phyloP scores from a whole-genome alignment of 2,797 vertebrate genomes.

The Chelmon rostratus region DNA sequence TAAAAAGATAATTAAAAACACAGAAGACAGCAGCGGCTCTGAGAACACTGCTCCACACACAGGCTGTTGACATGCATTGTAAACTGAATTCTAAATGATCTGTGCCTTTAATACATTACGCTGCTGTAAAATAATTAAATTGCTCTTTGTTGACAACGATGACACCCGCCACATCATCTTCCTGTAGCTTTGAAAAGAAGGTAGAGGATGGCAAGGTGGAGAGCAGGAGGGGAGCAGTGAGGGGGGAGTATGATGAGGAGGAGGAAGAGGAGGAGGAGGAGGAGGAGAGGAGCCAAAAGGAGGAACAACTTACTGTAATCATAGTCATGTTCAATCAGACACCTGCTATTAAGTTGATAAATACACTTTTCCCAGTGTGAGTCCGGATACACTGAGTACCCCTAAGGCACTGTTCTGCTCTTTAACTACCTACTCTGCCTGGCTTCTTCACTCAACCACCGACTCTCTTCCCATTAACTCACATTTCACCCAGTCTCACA shows the following conservation, averaged over 20 bases:
- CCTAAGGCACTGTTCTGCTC: constrained; percentile 83
- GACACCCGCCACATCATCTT: constrained; percentile 32
- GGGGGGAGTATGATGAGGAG: constrained; percentile 64
- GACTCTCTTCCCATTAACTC: constrained; percentile 84
- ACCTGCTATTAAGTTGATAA: constrained; percentile 91
- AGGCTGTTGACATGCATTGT: constrained; percentile 13
- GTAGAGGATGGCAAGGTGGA: constrained; percentile 52
- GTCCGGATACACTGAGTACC: constrained; percentile 84
- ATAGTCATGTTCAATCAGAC: constrained; percentile 89
- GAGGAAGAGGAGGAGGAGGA: constrained; percentile 59
- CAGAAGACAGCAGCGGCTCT: neutral
- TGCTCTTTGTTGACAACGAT: constrained; percentile 47
- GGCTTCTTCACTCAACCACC: constrained; percentile 75
- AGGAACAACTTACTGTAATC: constrained; percentile 87
- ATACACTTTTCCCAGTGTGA: constrained; percentile 89
- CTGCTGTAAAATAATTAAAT: constrained; percentile 40
- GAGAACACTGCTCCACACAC: neutral
- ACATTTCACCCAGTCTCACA: constrained; percentile 84
- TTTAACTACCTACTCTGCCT: constrained; percentile 80
- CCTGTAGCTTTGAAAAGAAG: constrained; percentile 54
- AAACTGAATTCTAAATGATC: constrained; percentile 33
- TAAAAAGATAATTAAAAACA: constrained; percentile 2
- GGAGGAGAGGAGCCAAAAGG: constrained; percentile 73
- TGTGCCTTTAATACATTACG: constrained; percentile 21
- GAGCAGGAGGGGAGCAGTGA: constrained; percentile 52